These are phyloP conservation scores for Leptinotarsa peninsularis DNA, from an alignment of 2,888 invertebrate species.

Conservation along the genomic window DNA sequence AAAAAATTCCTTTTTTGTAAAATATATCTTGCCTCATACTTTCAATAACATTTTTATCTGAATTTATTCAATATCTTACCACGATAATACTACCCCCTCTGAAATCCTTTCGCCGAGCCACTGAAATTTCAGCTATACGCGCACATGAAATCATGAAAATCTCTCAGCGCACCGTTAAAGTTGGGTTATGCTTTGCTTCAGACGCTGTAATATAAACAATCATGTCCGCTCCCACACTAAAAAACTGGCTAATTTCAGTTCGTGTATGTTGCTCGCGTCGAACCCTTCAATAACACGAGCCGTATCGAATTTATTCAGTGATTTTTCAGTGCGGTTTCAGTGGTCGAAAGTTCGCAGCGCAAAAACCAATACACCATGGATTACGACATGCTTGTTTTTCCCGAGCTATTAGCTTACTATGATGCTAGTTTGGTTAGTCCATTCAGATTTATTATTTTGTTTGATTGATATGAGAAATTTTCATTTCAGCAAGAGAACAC, in stretches of 20 bases:
- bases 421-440: slow-evolving; percentile 65
- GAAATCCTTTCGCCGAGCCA: slow-evolving; percentile 1
- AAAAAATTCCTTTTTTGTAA: no score
- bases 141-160: slow-evolving; percentile 54
- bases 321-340: slow-evolving; percentile 33
- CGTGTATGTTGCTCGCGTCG: slow-evolving; percentile 51
- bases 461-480: neutral
- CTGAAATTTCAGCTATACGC: slow-evolving; percentile 41
- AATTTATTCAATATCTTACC: neutral
- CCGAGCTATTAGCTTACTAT: slow-evolving; percentile 74
- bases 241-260: slow-evolving; percentile 60
- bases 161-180: slow-evolving; percentile 48
- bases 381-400: slow-evolving; percentile 75
- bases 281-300: slow-evolving; percentile 28
- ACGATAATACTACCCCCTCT: neutral
- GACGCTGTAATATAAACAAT: slow-evolving; percentile 65
- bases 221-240: slow-evolving; percentile 59
- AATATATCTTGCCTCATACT: no score
- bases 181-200: slow-evolving; percentile 62
- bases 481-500: neutral
- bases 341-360: slow-evolving; percentile 25
- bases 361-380: slow-evolving; percentile 66
- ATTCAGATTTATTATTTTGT: slow-evolving; percentile 27
- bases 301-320: slow-evolving; percentile 34
- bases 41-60: no score